Evolutionary conservation across 2,113 vertebrate species (phyloP), one percentile per base, ranked within the genome.

Genomic region (Rhizomys pruinosus): DNA sequence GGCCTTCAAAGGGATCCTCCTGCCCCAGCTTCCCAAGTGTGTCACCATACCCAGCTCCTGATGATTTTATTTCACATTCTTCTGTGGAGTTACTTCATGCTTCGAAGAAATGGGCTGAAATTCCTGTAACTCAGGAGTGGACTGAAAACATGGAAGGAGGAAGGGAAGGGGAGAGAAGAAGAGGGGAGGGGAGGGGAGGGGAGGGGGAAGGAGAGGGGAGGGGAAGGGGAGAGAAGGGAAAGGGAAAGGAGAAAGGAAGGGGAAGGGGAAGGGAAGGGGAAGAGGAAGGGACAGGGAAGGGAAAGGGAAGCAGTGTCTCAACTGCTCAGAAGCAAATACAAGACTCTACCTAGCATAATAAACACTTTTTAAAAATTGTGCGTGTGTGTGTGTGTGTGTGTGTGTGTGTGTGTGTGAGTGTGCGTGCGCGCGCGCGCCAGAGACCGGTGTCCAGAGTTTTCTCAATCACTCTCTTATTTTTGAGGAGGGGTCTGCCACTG

Each of bases 71-170:
- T 25, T 55, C 42, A 32, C 63, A 4, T 81, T 80, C 66, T 47
- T 61, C 42, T 25, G 22, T 17, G 27, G 42, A 37, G 39, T 93
- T 63, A 47, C 64, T 92, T 94, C 37, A 42, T 27, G 29, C 42
- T 55, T 11, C 44, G 61, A 72, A 84, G 72, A 91, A 95, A 91
- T 29, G 34, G 74, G 55, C 85, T 52, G 71, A 74, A 27, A 61
- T 42, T 23, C 23, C 15, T 34, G 57, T 72, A 63, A 55, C 20
- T 72, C 61, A 55, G 37, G n/a, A 92, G 69, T 2, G 68, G 22
- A 47, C 84, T 87, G 76, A 87, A 91, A 59, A 76, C 19, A 44
- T 0, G 20, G 61, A 77, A 61, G 59, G 34, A 29, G 17, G 17
- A 61, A 42, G 6, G 37, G 39, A 44, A 32, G 23, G 27, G 9